Base-by-base conservation (phyloP, 2,113 vertebrate species). In the Origma solitaria region DNA sequence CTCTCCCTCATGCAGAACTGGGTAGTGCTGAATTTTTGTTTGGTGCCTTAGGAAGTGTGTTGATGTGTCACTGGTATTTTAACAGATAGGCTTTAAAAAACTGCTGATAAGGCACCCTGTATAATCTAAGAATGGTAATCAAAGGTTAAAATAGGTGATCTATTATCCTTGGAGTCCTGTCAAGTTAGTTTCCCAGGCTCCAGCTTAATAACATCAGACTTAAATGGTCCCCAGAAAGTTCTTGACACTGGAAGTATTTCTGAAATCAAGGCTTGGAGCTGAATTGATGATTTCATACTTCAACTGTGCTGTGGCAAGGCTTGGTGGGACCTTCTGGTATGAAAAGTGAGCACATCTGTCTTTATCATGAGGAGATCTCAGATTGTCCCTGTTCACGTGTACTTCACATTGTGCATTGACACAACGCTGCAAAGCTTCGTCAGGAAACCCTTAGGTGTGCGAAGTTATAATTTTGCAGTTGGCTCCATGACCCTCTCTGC, bases 401-500 rank as follows among this genome's bases (percentile, higher is more conserved):
- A 4, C 25, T 58, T 92, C 47, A 33, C 72, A 49, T 21, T 0
- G 6, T 24, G 37, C 62, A 2, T 14, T 40, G 42, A 23, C 23
- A 56, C 47, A 45, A 3, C 50, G 7, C 61, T 3, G 30, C 30
- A 53, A 30, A 90, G 50, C 51, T 79, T 37, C 16, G 7, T 7
- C 6, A 1, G 78, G 76, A 71, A 38, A 42, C 53, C 51, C 54
- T 3, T 11, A 27, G 18, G 2, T 65, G 47, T 2, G 1, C 18
- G 13, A 56, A 28, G 45, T 40, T n/a, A 6, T 0, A 1, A 6
- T 35, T 72, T 82, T 62, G 40, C 54, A 25, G 21, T 35, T 49
- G 40, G 20, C 69, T 96, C 90, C 79, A 11, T 84, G 57, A 92
- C 86, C 24, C 82, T 96, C 82, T 97, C 90, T 95, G 90, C 95